These are phyloP conservation scores for Galendromus occidentalis DNA, from an alignment of 1,140 invertebrate species.

Conservation along the genomic window DNA sequence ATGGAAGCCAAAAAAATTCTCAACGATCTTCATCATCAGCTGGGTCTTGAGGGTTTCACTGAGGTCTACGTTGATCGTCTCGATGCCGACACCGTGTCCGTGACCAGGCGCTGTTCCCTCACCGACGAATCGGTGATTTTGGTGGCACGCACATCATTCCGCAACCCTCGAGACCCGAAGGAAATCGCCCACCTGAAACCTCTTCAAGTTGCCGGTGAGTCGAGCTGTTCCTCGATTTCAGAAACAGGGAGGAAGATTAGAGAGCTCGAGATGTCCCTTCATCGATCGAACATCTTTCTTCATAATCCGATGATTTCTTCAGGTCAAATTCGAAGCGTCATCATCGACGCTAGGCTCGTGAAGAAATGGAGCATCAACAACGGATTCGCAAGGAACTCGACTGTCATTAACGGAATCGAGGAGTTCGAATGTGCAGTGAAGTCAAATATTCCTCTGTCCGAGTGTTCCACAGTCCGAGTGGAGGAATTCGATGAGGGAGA, in stretches of 20 bases:
- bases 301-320: too few relatives aligned
- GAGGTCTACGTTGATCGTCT: constrained; percentile 96
- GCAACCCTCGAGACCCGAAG: constrained; percentile 36
- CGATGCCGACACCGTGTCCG: constrained; percentile 67
- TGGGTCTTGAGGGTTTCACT: constrained; percentile 52
- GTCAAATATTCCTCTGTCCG: constrained; percentile 44
- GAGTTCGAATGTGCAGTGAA: constrained; percentile 48
- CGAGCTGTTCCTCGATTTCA: too few relatives aligned
- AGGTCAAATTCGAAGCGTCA: constrained; percentile 48
- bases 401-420: constrained; percentile 58
- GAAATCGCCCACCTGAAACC: constrained; percentile 43
- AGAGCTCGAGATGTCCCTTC: too few relatives aligned
- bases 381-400: constrained; percentile 36
- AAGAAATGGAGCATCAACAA: constrained; percentile 31
- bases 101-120: constrained; percentile 73
- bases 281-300: too few relatives aligned
- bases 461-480: constrained; percentile 46
- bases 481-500: constrained; percentile 21
- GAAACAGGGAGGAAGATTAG: too few relatives aligned
- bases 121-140: constrained; percentile 71
- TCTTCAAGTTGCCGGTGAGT: constrained; percentile 33
- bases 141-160: constrained; percentile 71
- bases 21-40: constrained; percentile 59
- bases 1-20: constrained; percentile 57
- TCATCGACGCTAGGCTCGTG: constrained; percentile 52